phyloP scores from a whole-genome alignment of 2,888 invertebrate genomes.

The Harpalus rubripes region DNA sequence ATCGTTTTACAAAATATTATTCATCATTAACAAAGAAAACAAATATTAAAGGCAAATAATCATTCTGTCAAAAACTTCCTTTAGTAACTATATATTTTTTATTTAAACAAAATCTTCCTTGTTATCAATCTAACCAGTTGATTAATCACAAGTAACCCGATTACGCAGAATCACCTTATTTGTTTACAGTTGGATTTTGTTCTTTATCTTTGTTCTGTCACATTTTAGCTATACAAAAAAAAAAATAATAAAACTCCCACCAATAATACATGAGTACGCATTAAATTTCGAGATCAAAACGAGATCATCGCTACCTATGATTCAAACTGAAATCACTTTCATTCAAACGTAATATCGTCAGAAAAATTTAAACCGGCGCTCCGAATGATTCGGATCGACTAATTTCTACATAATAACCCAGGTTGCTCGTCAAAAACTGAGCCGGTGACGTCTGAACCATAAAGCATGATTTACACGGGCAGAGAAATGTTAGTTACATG shows the following conservation, averaged over 20 bases:
- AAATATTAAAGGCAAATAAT: no score
- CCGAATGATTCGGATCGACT: slow-evolving; percentile 15
- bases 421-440: slow-evolving; percentile 17
- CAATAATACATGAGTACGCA: background rate
- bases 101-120: no score
- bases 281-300: no score
- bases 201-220: background rate
- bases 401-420: slow-evolving; percentile 41
- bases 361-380: background rate
- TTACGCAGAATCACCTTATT: background rate
- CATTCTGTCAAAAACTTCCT: no score
- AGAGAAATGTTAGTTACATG: background rate
- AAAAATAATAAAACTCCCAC: background rate
- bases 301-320: slow-evolving; percentile 14
- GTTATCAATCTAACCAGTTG: no score
- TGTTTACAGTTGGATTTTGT: background rate
- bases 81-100: no score
- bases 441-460: background rate
- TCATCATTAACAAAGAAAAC: no score
- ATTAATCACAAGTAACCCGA: no score
- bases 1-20: no score
- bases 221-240: background rate
- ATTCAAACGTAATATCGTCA: slow-evolving; percentile 26
- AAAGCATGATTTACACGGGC: slow-evolving; percentile 17
- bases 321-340: slow-evolving; percentile 31